A percentile compares a stretch with the other conserved stretches of the same genome.
These are phyloP conservation scores for Amblyopsis rosae DNA, from an alignment of 2,113 vertebrate species.

Conservation along the genomic window DNA sequence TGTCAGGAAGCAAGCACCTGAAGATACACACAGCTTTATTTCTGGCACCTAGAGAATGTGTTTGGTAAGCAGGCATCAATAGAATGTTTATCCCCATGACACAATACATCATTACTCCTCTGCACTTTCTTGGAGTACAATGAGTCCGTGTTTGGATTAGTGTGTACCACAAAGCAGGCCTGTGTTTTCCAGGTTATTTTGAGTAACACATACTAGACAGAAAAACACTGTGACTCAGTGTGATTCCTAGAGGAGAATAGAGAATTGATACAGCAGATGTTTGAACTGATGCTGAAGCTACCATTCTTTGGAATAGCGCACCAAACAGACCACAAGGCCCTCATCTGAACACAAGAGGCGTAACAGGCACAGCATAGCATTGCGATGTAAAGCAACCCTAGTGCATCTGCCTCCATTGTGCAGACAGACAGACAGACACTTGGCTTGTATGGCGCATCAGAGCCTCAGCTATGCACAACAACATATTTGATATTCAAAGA, in stretches of 20 bases:
- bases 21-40: background rate
- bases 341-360: conserved; percentile 1
- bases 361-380: conserved; percentile 4
- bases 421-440: background rate
- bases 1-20: too few relatives aligned
- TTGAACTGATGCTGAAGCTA: conserved; percentile 9
- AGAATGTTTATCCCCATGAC: background rate
- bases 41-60: background rate
- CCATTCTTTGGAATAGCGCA: conserved; percentile 22
- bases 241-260: background rate
- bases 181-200: background rate
- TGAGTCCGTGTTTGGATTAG: background rate
- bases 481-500: conserved; percentile 3
- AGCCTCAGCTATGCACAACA: background rate
- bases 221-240: background rate
- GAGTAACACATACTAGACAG: background rate
- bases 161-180: background rate
- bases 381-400: conserved; percentile 3
- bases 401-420: background rate
- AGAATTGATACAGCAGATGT: background rate
- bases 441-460: background rate
- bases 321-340: background rate
- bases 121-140: background rate
- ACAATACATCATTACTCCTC: too few relatives aligned
- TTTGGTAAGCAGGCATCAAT: background rate